A percentile compares a stretch with the other conserved stretches of the same genome.
These are phyloP conservation scores for Pseudoips prasinana DNA, from an alignment of 2,888 invertebrate genomes.

Conservation along the genomic window DNA sequence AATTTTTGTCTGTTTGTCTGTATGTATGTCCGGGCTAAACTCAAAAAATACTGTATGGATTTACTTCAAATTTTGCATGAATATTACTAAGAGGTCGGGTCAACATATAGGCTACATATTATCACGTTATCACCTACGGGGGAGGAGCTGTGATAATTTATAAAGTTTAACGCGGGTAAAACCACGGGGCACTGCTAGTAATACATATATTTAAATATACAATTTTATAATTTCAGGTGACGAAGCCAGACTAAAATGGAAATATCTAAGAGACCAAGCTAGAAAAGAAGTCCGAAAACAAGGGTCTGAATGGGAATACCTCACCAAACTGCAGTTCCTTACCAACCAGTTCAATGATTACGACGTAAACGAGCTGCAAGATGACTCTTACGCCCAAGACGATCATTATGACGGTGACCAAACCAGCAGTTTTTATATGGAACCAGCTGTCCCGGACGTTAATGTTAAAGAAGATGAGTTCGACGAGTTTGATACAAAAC, in stretches of 20 bases:
- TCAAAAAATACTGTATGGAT: no score
- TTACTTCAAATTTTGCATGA: no score
- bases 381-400: slow-evolving; percentile 47
- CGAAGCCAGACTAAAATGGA: slow-evolving; percentile 75
- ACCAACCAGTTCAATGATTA: slow-evolving; percentile 73
- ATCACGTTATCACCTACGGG: no score
- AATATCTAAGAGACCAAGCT: slow-evolving; percentile 72
- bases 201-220: no score
- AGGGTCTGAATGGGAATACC: slow-evolving; percentile 69
- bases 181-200: no score
- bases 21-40: no score
- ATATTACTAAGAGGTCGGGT: no score
- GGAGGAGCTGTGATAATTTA: no score
- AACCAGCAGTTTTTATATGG: slow-evolving; percentile 53
- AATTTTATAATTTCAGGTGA: slow-evolving; percentile 52
- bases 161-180: no score
- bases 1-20: no score
- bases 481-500: slow-evolving; percentile 74
- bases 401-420: slow-evolving; percentile 48
- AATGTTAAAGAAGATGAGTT: slow-evolving; percentile 68
- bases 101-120: no score
- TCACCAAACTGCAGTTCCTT: slow-evolving; percentile 66
- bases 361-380: slow-evolving; percentile 54
- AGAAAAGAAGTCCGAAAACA: slow-evolving; percentile 70
- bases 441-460: slow-evolving; percentile 38